Base-by-base conservation (phyloP, 2,797 vertebrate species). In the Smutsia temminckii region DNA sequence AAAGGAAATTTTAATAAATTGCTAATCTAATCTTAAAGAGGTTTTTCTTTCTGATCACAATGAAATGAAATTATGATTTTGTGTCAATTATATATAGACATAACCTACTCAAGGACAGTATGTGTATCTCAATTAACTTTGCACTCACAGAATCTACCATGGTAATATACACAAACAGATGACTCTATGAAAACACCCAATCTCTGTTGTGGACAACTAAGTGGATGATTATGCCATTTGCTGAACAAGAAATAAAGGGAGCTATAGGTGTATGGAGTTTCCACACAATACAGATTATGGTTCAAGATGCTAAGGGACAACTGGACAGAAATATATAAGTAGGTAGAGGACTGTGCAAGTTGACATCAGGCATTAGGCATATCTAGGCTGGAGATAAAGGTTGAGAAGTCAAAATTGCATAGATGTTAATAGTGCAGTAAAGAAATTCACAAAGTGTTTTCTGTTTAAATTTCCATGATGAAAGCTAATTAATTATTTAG, bases 401-500 rank as follows among this genome's bases (percentile, higher is more conserved):
- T 79, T 92, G 78, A 92, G 1, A 93, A 83, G 32, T 92, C 83
- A 69, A 84, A 94, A 79, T 86, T 92, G 66, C 68, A 61, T 59
- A 79, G 88, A 89, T 69, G 37, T 59, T 72, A 92, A 75, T 34
- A 96, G 69, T 32, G 20, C 12, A 93, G 88, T 86, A 90, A 92
- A 55, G 42, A 96, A 85, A 94, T 95, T 81, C 0, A 1, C 40
- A 5, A 94, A 71, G 72, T 92, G n/a, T 81, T 85, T 95, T 85
- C 66, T 92, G 37, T 90, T 93, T 96, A 95, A 95, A 92, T 8
- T 94, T 92, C 55, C 32, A 90, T 59, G 13, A 32, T 25, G 40
- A 92, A 94, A 92, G 63, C 27, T 85, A 95, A 97, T 27, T 85
- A 95, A 97, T 96, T 97, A 93, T 94, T 95, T 94, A 95, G 85